Evolutionary conservation across 2,888 invertebrate genomes (phyloP), one percentile per base, ranked within the genome.

Genomic region (Cactoblastis cactorum): DNA sequence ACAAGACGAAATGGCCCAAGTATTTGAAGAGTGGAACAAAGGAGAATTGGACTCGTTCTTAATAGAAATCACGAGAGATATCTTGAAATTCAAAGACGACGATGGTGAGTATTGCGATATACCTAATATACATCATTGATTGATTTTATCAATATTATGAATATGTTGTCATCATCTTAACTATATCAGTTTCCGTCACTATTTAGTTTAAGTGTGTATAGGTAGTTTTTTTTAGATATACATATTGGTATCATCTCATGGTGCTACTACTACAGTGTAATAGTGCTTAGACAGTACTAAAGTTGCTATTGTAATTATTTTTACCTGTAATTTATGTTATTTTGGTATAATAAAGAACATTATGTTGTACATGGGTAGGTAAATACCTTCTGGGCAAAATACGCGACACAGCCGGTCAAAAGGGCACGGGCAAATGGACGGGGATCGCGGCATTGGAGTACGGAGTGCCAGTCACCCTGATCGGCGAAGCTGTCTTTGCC

Each of bases 341-440:
- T 4, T 22, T 22, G 3, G 3, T 22, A 22, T 5, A 22, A 22
- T 22, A 22, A 22, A 22, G 32, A 32, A 32, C 3, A 32, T 12
- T 33, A 12, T 28, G 5, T 41, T 50, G 14, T 51, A 32, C 2
- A n/a, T n/a, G n/a, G 53, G 58, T 64, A 93, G 93, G 93, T 33
- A 86, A 93, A 53, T 93, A 93, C 67, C 85, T 99, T 41, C 85
- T 99, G 55, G 96, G 97, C 33, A 95, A 98, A 80, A 99, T 99
- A 62, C 92, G 95, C 5, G 99, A 99, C 78, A 93, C 97, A 0
- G 99, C 99, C 3, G 99, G 99, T 0, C 96, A 98, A 89, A 99
- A 99, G 83, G 99, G 99, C 47, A 99, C 99, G 0, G 99, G 99
- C 51, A 99, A 99, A 81, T 99, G 99, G 99, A 99, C 99, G 0